Evolutionary conservation across 2,888 invertebrate species (phyloP).

Genomic region (Trimorus sp.): DNA sequence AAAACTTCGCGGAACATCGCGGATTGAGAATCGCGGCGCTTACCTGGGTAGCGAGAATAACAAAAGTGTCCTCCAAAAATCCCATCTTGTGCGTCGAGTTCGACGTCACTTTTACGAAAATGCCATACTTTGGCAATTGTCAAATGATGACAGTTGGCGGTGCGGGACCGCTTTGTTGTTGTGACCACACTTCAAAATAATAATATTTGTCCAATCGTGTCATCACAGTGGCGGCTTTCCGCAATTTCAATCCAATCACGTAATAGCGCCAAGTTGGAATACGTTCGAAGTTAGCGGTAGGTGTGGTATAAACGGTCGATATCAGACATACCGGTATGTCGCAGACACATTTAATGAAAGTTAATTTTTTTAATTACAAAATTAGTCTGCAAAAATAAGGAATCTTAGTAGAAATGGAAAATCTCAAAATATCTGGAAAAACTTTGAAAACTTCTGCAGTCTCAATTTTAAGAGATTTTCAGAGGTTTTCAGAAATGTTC

Average conservation of each 20-base stretch:
- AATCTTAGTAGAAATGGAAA: too few relatives aligned
- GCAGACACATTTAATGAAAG: too few relatives aligned
- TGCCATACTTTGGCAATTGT: slow-evolving; percentile 39
- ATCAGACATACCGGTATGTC: too few relatives aligned
- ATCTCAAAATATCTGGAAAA: too few relatives aligned
- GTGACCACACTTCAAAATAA: slow-evolving; percentile 56
- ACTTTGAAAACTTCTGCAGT: too few relatives aligned
- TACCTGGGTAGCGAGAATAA: slow-evolving; percentile 92
- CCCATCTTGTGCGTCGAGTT: slow-evolving; percentile 84
- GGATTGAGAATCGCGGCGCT: slow-evolving; percentile 63
- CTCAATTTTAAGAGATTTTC: too few relatives aligned
- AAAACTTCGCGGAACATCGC: slow-evolving; percentile 27
- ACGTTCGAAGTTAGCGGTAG: too few relatives aligned
- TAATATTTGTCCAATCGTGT: slow-evolving; percentile 43
- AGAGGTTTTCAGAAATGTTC: too few relatives aligned
- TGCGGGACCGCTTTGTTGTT: slow-evolving; percentile 6
- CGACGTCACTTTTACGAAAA: slow-evolving; percentile 9
- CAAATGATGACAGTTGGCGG: slow-evolving; percentile 42
- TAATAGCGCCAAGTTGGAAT: neutral
- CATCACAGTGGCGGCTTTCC: slow-evolving; percentile 13
- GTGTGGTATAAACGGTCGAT: too few relatives aligned
- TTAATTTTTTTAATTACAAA: too few relatives aligned
- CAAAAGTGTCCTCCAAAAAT: slow-evolving; percentile 91
- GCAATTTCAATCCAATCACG: slow-evolving; percentile 11
- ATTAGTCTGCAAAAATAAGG: too few relatives aligned